These are phyloP conservation scores for Adela reaumurella DNA, from an alignment of 2,888 invertebrate species.

Conservation along the genomic window DNA sequence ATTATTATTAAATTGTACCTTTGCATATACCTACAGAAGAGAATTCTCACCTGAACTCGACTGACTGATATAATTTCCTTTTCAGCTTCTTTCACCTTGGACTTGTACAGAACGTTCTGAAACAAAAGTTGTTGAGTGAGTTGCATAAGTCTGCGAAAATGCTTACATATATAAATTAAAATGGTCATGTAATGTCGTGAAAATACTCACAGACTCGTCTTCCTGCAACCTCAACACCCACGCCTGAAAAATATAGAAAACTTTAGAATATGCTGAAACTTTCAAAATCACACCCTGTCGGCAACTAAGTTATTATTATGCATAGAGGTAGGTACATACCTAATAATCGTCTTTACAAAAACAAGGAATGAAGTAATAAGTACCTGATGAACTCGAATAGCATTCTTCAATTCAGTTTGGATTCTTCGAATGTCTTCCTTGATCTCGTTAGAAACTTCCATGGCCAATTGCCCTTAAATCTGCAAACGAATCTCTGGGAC, in stretches of 20 bases:
- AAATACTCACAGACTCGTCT: constrained; percentile 55
- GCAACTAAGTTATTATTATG: too few species aligned
- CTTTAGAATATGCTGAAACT: too few species aligned
- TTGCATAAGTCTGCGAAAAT: too few species aligned
- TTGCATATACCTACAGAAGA: too few species aligned
- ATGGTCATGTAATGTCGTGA: too few species aligned
- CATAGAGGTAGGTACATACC: too few species aligned
- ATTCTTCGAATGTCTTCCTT: constrained; percentile 59
- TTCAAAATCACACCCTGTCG: too few species aligned
- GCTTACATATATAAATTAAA: too few species aligned
- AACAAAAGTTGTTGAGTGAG: constrained; percentile 12
- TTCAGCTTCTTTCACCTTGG: constrained; percentile 57
- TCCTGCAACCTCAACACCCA: constrained; percentile 55
- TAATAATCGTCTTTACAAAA: too few species aligned
- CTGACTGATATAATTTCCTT: constrained; percentile 56
- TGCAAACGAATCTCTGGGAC: too few species aligned
- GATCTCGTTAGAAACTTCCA: constrained; percentile 61
- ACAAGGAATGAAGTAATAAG: constrained; percentile 16
- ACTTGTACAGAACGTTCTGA: constrained; percentile 51
- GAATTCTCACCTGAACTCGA: constrained; percentile 57
- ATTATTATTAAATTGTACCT: too few species aligned
- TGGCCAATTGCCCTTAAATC: too few species aligned
- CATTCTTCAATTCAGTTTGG: constrained; percentile 59
- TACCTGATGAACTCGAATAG: constrained; percentile 63
- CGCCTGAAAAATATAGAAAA: constrained; percentile 38